phyloP scores from a whole-genome alignment of 2,113 vertebrate species.

The Lathamus discolor region DNA sequence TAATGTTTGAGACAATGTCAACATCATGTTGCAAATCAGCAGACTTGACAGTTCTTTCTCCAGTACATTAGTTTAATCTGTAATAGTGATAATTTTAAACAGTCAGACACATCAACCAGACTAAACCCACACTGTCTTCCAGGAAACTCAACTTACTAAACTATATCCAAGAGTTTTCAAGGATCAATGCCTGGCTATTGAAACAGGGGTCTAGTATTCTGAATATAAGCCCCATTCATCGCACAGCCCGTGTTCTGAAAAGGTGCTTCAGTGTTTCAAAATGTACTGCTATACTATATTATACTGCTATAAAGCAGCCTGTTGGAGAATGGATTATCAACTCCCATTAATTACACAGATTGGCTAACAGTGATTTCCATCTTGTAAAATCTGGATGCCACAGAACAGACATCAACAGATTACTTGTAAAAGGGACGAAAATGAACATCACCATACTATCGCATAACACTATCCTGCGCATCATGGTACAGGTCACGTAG shows the following conservation, averaged over 20 bases:
- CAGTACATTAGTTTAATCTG: not conserved
- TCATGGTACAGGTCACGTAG: accelerated
- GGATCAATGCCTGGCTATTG: not conserved
- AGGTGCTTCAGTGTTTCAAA: not conserved
- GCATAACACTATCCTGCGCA: not conserved
- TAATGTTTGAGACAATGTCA: not conserved
- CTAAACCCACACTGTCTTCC: not conserved
- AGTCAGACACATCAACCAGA: not conserved
- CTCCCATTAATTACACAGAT: not conserved
- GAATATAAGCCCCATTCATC: not conserved
- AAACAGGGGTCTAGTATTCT: not conserved
- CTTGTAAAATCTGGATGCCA: not conserved
- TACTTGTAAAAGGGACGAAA: not conserved
- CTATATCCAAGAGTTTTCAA: not conserved
- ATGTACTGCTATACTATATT: not conserved
- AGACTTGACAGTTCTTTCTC: not conserved
- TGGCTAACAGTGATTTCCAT: not conserved
- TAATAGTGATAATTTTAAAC: not conserved
- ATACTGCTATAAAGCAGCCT: not conserved
- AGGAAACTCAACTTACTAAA: not conserved
- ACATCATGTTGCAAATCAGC: not conserved
- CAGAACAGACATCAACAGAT: not conserved
- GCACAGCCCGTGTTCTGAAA: not conserved
- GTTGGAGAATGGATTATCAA: not conserved
- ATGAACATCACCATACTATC: not conserved